Conservation (phyloP, 2,888 invertebrate species). For the Drosophila nigricruria region DNA sequence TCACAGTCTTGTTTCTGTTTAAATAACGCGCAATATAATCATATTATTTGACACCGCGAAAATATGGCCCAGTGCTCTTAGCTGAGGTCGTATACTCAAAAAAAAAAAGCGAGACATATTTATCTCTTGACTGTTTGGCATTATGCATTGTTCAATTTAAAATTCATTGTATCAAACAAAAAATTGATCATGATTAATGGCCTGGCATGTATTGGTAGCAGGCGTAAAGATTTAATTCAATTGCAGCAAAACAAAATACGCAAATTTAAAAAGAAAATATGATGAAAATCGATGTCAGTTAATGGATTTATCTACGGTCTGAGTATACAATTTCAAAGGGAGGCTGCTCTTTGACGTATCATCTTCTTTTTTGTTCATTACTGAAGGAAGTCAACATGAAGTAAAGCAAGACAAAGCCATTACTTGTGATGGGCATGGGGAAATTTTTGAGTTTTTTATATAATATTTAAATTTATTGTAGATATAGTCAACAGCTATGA, state of each 20-base stretch:
- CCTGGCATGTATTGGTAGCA: slow-evolving; percentile 30
- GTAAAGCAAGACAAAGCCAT: not conserved
- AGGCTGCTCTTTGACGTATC: not conserved
- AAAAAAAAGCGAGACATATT: slow-evolving; percentile 4
- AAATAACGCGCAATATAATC: slow-evolving; percentile 32
- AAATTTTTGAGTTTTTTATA: not conserved
- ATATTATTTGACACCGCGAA: slow-evolving; percentile 14
- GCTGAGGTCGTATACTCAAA: slow-evolving; percentile 37
- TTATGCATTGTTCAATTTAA: slow-evolving; percentile 58
- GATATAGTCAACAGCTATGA: too few species aligned
- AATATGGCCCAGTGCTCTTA: slow-evolving; percentile 30
- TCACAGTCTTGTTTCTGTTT: slow-evolving; percentile 41
- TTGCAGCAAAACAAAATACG: slow-evolving; percentile 46
- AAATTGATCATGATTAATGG: slow-evolving; percentile 66
- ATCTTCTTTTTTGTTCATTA: not conserved
- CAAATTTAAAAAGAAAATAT: slow-evolving; percentile 22
- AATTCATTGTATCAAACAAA: slow-evolving; percentile 34
- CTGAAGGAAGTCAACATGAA: not conserved
- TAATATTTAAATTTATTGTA: too few species aligned
- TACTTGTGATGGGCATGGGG: not conserved
- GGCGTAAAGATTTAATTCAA: slow-evolving; percentile 63
- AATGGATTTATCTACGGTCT: slow-evolving; percentile 54
- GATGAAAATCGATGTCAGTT: slow-evolving; percentile 48
- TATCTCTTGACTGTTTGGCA: slow-evolving; percentile 45
- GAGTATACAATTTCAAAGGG: not conserved